A percentile compares a stretch with the other conserved stretches of the same genome.
Evolutionary conservation across 2,888 invertebrate species (phyloP).

Genomic region (Abscondita cerata): DNA sequence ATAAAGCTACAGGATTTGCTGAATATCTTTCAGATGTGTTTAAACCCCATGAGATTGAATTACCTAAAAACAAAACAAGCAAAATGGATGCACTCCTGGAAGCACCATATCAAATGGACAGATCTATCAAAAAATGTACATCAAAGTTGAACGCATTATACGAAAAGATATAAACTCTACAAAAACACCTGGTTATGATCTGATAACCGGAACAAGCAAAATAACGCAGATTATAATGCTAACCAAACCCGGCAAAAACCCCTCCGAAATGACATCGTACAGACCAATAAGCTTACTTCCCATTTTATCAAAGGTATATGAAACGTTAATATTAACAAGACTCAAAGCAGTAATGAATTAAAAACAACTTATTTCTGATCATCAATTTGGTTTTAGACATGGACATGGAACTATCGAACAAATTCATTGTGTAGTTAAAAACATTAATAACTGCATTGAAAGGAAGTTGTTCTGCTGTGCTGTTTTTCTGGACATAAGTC

Average conservation of each 20-base stretch:
- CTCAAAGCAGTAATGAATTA: background rate
- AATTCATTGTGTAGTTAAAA: conserved; percentile 6
- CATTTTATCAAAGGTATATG: background rate
- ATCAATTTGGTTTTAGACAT: background rate
- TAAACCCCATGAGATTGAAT: no score
- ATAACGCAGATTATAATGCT: background rate
- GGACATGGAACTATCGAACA: conserved; percentile 9
- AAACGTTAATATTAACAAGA: background rate
- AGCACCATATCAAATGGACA: no score
- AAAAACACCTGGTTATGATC: no score
- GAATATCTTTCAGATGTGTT: no score
- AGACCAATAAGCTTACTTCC: conserved; percentile 3
- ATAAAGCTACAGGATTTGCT: no score
- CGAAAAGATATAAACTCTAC: no score
- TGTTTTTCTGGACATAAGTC: background rate
- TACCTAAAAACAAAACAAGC: no score
- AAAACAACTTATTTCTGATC: background rate
- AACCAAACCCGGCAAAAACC: background rate
- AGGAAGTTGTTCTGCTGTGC: background rate
- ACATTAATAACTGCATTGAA: background rate
- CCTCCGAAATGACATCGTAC: background rate
- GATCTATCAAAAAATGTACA: no score
- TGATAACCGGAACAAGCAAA: background rate
- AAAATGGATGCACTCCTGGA: no score
- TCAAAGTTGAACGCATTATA: no score